Evolutionary conservation across 2,797 vertebrate genomes (phyloP).

Genomic region (Myotis daubentonii): DNA sequence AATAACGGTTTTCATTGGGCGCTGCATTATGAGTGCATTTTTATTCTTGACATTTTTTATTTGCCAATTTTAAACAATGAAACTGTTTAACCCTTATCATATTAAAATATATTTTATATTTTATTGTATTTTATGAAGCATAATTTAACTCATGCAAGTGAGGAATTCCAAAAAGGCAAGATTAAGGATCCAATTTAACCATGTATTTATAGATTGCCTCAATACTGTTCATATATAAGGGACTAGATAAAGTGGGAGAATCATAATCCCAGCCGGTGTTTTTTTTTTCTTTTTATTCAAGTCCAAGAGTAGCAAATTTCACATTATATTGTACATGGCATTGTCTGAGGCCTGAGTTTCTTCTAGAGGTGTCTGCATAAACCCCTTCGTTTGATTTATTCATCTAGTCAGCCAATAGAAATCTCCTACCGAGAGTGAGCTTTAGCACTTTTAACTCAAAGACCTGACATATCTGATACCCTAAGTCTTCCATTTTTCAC

Average conservation of each 20-base stretch:
- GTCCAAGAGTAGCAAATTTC: neutral
- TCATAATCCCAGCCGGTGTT: neutral
- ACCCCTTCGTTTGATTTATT: neutral
- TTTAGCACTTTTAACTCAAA: neutral
- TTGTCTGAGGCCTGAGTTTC: neutral
- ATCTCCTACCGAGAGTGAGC: neutral
- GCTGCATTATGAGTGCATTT: neutral
- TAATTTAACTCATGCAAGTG: neutral
- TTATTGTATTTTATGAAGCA: neutral
- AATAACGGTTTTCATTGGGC: neutral
- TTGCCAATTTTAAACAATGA: neutral
- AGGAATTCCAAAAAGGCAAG: neutral
- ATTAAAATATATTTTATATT: constrained; percentile 12
- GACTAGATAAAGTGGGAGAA: neutral
- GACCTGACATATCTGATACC: neutral
- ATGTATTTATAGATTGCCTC: neutral
- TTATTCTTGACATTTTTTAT: neutral
- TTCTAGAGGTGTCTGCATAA: neutral
- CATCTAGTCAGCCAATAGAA: neutral
- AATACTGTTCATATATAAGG: neutral
- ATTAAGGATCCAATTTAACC: neutral
- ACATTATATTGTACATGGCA: neutral
- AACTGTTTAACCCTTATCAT: neutral
- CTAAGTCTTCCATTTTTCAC: neutral
- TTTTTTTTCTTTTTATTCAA: neutral